Conservation (phyloP, 2,888 invertebrate genomes). For the Drosophila neonasuta region DNA sequence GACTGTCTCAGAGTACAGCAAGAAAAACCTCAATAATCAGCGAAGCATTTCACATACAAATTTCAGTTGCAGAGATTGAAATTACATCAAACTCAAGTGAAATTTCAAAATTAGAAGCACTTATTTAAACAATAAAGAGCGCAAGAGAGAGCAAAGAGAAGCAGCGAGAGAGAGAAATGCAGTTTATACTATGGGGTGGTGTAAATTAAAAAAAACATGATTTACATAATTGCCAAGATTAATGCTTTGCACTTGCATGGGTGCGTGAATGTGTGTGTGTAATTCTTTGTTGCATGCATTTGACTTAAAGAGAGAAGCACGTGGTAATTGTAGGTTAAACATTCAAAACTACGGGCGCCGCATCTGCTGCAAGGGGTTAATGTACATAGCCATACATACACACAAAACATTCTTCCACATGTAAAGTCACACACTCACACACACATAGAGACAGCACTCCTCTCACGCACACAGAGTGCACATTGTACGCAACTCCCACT, state of each 20-base stretch:
- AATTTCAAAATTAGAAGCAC: background rate
- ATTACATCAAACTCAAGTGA: slow-evolving; percentile 40
- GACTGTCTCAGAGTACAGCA: slow-evolving; percentile 5
- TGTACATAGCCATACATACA: slow-evolving; percentile 62
- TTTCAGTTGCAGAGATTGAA: slow-evolving; percentile 46
- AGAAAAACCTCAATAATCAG: slow-evolving; percentile 25
- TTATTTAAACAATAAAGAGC: slow-evolving; percentile 43
- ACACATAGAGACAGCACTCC: background rate
- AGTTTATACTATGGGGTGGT: background rate
- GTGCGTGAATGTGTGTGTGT: background rate
- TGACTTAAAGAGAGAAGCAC: slow-evolving; percentile 61
- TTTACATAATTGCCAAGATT: slow-evolving; percentile 67
- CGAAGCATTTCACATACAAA: slow-evolving; percentile 46
- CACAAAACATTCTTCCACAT: slow-evolving; percentile 11
- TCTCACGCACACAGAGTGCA: slow-evolving; percentile 17
- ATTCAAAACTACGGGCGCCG: slow-evolving; percentile 25
- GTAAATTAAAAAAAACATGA: slow-evolving; percentile 60
- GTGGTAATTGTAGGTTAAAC: slow-evolving; percentile 79
- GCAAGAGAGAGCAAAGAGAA: slow-evolving; percentile 11
- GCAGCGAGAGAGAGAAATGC: slow-evolving; percentile 14
- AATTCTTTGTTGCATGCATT: slow-evolving; percentile 55
- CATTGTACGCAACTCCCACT: slow-evolving; percentile 44
- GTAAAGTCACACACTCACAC: slow-evolving; percentile 24
- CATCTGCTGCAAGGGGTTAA: slow-evolving; percentile 64
- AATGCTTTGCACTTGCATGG: slow-evolving; percentile 5